A percentile compares a stretch with the other conserved stretches of the same genome.
phyloP scores from a whole-genome alignment of 2,888 invertebrate species.

The Mystacides longicornis region DNA sequence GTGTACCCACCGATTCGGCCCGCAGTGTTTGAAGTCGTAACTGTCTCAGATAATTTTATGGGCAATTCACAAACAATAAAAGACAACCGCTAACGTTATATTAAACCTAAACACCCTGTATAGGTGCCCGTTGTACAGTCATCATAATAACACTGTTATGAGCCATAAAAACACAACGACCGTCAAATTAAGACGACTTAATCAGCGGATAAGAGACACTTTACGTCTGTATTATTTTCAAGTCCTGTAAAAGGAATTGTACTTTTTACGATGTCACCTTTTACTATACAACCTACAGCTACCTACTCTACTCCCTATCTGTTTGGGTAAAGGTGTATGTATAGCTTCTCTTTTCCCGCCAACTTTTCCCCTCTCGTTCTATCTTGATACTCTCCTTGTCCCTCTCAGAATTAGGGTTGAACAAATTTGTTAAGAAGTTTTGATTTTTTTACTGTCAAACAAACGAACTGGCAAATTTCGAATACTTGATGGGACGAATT shows the following conservation, averaged over 20 bases:
- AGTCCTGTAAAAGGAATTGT: background rate
- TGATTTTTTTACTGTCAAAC: no score
- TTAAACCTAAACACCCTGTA: slow-evolving; percentile 9
- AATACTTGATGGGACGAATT: no score
- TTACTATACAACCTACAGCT: slow-evolving; percentile 43
- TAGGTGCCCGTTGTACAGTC: background rate
- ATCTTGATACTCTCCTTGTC: no score
- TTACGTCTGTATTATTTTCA: background rate
- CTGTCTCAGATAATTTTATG: slow-evolving; percentile 46
- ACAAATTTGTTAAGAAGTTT: no score
- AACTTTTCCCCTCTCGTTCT: no score
- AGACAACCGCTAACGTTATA: slow-evolving; percentile 36
- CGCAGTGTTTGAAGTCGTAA: no score
- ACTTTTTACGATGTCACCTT: background rate
- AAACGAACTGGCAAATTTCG: no score
- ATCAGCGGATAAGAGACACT: background rate
- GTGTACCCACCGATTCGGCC: no score
- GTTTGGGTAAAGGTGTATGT: no score
- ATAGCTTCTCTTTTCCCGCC: no score
- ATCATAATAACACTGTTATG: background rate
- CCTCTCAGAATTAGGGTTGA: no score
- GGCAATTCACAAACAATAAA: slow-evolving; percentile 55
- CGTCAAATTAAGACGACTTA: background rate
- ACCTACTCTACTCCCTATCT: no score
- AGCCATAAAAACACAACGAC: background rate